These are phyloP conservation scores for Sciurus vulgaris DNA, from an alignment of 2,797 vertebrate species.

Conservation along the genomic window DNA sequence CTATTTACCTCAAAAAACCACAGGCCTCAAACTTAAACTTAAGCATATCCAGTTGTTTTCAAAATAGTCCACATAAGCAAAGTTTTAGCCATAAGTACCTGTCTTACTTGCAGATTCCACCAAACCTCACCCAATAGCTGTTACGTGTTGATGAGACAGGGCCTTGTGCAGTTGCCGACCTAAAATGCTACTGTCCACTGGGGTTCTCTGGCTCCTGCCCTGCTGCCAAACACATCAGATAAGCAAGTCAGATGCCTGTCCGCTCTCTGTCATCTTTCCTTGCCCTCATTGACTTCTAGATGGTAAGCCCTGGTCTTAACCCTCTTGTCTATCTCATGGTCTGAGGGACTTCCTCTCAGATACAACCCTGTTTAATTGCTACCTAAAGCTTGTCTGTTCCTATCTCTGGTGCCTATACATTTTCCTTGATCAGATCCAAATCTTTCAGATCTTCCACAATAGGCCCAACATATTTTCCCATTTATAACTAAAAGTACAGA, in stretches of 20 bases:
- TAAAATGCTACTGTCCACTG: no score
- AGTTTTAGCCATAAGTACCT: neutral
- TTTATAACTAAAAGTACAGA: neutral
- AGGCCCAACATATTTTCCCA: neutral
- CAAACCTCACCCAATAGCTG: neutral
- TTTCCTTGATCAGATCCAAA: neutral
- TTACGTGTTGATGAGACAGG: neutral
- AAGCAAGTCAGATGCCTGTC: neutral
- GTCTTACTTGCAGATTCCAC: neutral
- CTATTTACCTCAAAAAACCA: neutral
- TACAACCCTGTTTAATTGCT: neutral
- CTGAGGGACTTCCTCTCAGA: neutral
- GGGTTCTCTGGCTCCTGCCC: neutral
- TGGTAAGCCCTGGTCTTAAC: neutral
- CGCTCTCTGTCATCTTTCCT: neutral
- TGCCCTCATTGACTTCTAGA: no score
- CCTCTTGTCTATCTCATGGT: accelerated
- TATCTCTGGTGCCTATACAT: neutral
- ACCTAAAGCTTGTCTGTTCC: neutral
- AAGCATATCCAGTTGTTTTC: neutral
- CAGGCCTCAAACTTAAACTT: neutral
- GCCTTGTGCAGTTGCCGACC: no score
- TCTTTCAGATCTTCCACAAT: neutral
- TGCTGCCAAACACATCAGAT: neutral
- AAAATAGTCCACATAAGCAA: neutral